Conservation (phyloP, 2,888 invertebrate species). For the Eucera pruinosa region DNA sequence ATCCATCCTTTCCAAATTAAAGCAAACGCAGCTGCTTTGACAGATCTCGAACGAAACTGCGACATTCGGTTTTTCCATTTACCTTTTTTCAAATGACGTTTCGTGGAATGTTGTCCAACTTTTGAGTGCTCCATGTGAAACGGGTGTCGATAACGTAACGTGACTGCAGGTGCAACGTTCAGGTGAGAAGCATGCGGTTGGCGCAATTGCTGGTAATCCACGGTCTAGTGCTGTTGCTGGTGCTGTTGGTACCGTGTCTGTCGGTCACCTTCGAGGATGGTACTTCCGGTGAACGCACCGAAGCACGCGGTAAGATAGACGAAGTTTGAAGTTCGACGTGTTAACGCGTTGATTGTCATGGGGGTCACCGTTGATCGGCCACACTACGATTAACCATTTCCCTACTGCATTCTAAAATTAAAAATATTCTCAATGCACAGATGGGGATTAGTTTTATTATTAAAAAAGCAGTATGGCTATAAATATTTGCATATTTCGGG, state of each 20-base stretch:
- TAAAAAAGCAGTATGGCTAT: too few species aligned
- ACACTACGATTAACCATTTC: too few species aligned
- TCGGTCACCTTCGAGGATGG: constrained; percentile 78
- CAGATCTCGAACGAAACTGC: not conserved
- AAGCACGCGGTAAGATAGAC: constrained; percentile 65
- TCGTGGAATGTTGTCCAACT: not conserved
- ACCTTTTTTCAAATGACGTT: not conserved
- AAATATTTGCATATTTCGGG: too few species aligned
- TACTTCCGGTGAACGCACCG: constrained; percentile 59
- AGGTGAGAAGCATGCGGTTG: constrained; percentile 73
- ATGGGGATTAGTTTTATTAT: too few species aligned
- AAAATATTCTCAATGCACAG: too few species aligned
- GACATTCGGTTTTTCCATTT: not conserved
- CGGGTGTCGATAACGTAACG: constrained; percentile 43
- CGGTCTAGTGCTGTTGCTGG: constrained; percentile 69
- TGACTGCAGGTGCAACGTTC: constrained; percentile 52
- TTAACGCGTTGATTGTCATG: too few species aligned
- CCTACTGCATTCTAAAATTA: too few species aligned
- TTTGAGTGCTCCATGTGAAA: constrained; percentile 14
- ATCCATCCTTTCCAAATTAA: too few species aligned
- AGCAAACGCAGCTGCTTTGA: not conserved
- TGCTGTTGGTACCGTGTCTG: constrained; percentile 70
- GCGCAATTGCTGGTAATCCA: constrained; percentile 74
- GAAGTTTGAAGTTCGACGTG: not conserved
- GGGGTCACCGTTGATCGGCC: too few species aligned